These are phyloP conservation scores for Ammodytes marinus DNA, from an alignment of 2,113 vertebrate genomes.

Conservation along the genomic window DNA sequence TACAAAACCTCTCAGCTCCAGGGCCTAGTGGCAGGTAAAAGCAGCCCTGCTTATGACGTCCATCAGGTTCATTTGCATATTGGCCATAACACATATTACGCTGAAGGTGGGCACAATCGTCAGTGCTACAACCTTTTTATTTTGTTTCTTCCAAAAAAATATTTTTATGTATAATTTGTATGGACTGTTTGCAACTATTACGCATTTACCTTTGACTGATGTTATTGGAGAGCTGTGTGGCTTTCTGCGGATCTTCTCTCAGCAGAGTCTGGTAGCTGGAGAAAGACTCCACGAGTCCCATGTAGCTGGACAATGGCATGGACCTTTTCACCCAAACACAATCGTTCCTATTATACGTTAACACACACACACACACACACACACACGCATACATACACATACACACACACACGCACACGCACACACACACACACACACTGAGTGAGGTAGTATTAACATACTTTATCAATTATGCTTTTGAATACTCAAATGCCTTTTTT, in stretches of 20 bases:
- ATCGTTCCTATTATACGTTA: slow-evolving; percentile 50
- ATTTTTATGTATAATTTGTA: background rate
- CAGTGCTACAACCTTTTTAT: too few relatives aligned
- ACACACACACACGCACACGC: too few relatives aligned
- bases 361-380: background rate
- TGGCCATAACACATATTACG: background rate
- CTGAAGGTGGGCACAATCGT: too few relatives aligned
- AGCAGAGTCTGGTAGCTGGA: slow-evolving; percentile 84
- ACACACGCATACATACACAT: too few relatives aligned
- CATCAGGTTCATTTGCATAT: background rate
- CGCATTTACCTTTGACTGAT: slow-evolving; percentile 83
- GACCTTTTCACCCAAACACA: slow-evolving; percentile 57
- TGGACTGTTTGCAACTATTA: background rate
- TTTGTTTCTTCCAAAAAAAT: too few relatives aligned
- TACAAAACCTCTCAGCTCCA: too few relatives aligned
- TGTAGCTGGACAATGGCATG: slow-evolving; percentile 77
- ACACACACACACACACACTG: too few relatives aligned
- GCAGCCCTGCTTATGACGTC: accelerated
- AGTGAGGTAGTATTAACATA: too few relatives aligned
- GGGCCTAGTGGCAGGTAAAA: too few relatives aligned
- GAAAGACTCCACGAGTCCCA: slow-evolving; percentile 86
- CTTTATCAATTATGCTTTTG: too few relatives aligned
- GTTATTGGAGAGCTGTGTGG: slow-evolving; percentile 77
- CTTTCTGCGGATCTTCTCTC: slow-evolving; percentile 79
- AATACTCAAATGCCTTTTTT: too few relatives aligned